phyloP scores from a whole-genome alignment of 2,888 invertebrate genomes.

The Chloroclystis v-ata region DNA sequence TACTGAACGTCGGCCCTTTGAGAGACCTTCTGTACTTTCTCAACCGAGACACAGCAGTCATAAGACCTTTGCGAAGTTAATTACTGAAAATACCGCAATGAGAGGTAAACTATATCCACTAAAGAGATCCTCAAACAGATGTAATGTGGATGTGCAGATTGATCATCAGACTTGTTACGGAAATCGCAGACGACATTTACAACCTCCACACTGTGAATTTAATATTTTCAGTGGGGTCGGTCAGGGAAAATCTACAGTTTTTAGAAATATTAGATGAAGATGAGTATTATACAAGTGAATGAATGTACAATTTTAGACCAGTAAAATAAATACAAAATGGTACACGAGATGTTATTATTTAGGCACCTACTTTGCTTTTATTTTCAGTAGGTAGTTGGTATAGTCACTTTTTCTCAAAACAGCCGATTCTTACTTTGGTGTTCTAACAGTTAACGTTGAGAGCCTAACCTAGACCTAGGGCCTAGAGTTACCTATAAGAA shows the following conservation, averaged over 20 bases:
- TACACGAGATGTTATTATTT: too few species aligned
- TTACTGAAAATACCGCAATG: conserved; percentile 31
- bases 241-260: conserved; percentile 56
- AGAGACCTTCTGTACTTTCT: conserved; percentile 51
- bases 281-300: conserved; percentile 36
- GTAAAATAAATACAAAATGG: background rate
- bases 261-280: conserved; percentile 64
- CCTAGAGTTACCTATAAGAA: too few species aligned
- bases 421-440: too few species aligned
- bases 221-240: conserved; percentile 57
- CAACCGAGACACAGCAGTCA: conserved; percentile 33
- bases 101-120: conserved; percentile 10
- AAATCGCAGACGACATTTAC: conserved; percentile 55
- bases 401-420: too few species aligned
- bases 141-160: conserved; percentile 66
- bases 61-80: too few species aligned
- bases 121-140: too few species aligned
- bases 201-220: conserved; percentile 59
- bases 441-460: too few species aligned
- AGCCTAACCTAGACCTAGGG: too few species aligned
- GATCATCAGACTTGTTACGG: conserved; percentile 53
- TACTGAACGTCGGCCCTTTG: conserved; percentile 58
- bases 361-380: too few species aligned
- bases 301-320: background rate
- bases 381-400: too few species aligned